Evolutionary conservation across 2,888 invertebrate species (phyloP), one percentile per base, ranked within the genome.

Genomic region (Heliothis peltigera): DNA sequence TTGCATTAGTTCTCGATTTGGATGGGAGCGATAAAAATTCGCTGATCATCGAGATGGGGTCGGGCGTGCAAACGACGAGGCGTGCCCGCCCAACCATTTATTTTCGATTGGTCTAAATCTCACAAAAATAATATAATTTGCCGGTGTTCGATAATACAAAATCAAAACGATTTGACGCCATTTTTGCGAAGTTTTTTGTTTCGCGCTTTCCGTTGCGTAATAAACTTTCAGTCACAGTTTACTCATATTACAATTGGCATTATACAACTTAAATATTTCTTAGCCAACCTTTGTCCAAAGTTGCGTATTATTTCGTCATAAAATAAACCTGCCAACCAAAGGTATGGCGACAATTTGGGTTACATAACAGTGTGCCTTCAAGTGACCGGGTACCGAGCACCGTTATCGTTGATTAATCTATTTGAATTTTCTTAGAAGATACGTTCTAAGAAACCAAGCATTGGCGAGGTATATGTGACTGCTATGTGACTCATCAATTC

Each of bases 1-100:
- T 77, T 80, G 74, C 77, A 77, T 43, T 60, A 77, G 72, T 77
- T 81, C 81, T 77, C 78, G 74, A 80, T 82, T 83, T 71, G 82
- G 75, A 84, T 83, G 64, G 77, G 64, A 78, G 68, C 83, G 82
- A 87, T 89, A 88, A 87, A 89, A 90, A 87, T 82, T 83, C 84
- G 84, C 87, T 88, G 87, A 88, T 89, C 85, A 87, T 84, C 66
- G 80, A 74, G 72, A 77, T 66, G 68, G 77, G 77, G 75, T 70
- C 70, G 61, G 80, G 72, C 66, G 75, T 74, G 65, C 66, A 81
- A 87, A 80, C 85, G 84, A 76, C 64, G 79, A 83, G 86, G 87
- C 87, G 88, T 86, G 86, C 76, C 85, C 76, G 71, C 68, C 77
- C 81, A 79, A 82, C 84, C 85, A 83, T 88, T 87, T 86, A 81